phyloP scores from a whole-genome alignment of 2,797 vertebrate species.

The Oreochromis mossambicus region DNA sequence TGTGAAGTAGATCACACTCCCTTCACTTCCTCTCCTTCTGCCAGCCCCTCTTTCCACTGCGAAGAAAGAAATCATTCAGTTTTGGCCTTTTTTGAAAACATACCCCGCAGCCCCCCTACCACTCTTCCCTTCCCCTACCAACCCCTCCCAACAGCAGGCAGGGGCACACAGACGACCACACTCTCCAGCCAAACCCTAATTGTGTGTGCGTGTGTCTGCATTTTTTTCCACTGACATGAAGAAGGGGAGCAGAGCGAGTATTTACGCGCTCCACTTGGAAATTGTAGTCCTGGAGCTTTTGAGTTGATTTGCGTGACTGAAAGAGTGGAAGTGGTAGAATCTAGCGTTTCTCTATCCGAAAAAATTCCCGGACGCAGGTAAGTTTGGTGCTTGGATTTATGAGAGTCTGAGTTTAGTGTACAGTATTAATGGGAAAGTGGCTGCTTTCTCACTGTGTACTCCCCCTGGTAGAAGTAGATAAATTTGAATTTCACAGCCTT shows the following conservation, averaged over 20 bases:
- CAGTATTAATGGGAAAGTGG: not conserved
- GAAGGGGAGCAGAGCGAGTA: constrained; percentile 47
- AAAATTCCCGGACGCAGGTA: constrained; percentile 49
- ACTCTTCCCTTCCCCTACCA: constrained; percentile 7
- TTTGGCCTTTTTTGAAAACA: constrained; percentile 53
- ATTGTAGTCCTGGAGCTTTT: constrained; percentile 16
- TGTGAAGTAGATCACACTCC: constrained; percentile 74
- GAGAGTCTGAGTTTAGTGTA: not conserved
- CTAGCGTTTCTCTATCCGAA: constrained; percentile 2
- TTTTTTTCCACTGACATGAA: constrained; percentile 60
- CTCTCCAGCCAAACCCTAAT: constrained; percentile 63
- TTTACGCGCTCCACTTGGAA: constrained; percentile 49
- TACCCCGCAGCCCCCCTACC: constrained; percentile 31
- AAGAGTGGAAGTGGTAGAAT: constrained; percentile 35
- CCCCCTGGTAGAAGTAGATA: not conserved
- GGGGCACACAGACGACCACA: constrained; percentile 56
- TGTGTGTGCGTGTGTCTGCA: constrained; percentile 48
- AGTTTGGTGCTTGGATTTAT: constrained; percentile 36
- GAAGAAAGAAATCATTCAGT: constrained; percentile 78
- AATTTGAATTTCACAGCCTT: not conserved
- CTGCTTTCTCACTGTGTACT: not conserved
- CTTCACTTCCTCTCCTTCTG: constrained; percentile 29
- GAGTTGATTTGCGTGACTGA: constrained; percentile 13
- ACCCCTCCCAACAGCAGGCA: constrained; percentile 53
- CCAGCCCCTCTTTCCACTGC: constrained; percentile 58